phyloP scores from a whole-genome alignment of 1,140 invertebrate genomes.

The Cryptotermes secundus region DNA sequence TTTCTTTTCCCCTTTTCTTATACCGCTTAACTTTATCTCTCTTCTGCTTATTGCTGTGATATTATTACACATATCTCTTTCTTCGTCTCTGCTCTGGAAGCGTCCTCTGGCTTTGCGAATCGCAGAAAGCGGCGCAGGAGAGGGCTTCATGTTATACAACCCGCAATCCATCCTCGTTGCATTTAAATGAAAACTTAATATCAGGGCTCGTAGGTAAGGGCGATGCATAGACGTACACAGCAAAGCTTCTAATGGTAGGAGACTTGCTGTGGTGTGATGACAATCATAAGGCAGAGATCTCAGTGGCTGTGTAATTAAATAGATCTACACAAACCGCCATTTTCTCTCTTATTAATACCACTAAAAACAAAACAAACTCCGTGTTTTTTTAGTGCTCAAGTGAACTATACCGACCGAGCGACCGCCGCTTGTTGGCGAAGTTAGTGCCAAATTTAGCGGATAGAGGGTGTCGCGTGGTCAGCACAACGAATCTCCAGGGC shows the following conservation, averaged over 20 bases:
- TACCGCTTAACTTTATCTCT: background rate
- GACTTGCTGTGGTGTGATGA: background rate
- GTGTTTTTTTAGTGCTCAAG: too few species aligned
- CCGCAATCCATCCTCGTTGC: constrained; percentile 16
- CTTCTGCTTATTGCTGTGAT: background rate
- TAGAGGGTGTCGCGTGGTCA: too few species aligned
- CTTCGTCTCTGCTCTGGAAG: background rate
- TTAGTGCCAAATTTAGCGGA: too few species aligned
- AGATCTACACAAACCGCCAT: too few species aligned
- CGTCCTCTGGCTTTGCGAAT: background rate
- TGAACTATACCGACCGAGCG: too few species aligned
- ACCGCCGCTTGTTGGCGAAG: too few species aligned
- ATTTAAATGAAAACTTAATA: constrained; percentile 21
- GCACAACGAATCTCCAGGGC: too few species aligned
- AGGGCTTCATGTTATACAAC: background rate
- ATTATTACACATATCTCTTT: background rate
- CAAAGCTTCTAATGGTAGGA: too few species aligned
- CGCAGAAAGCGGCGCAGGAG: background rate
- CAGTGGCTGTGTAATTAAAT: background rate
- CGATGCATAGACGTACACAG: too few species aligned
- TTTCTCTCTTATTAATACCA: too few species aligned
- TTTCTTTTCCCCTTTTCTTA: background rate
- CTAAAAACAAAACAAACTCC: too few species aligned
- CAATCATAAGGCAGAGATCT: background rate
- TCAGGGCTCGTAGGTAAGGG: background rate